Percentiles rank a stretch among this genome's conserved stretches.
Evolutionary conservation across 2,113 vertebrate genomes (phyloP).

Genomic region (Spea multiplicata): DNA sequence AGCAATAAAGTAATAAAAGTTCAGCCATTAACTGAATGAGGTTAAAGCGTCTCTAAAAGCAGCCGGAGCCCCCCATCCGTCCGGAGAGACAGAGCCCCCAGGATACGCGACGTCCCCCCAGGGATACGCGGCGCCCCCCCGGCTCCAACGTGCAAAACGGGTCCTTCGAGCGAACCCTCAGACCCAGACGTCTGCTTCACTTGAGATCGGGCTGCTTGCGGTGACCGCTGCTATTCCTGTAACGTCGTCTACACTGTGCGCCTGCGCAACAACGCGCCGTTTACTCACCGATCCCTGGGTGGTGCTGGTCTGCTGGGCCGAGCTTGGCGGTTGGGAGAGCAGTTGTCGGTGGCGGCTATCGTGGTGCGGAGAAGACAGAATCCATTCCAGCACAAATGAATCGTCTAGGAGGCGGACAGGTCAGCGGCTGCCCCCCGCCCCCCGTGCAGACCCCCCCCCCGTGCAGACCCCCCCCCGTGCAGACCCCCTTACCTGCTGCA

Average conservation of each 20-base stretch:
- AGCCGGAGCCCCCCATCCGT: no score
- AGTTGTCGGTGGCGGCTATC: slow-evolving; percentile 89
- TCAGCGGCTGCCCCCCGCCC: background rate
- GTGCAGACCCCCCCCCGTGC: background rate
- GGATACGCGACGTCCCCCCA: no score
- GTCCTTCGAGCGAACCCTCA: no score
- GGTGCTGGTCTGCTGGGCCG: slow-evolving; percentile 78
- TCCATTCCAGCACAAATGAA: background rate
- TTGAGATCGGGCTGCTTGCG: no score
- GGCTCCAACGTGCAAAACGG: no score
- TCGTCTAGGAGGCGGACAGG: background rate
- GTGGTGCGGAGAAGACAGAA: slow-evolving; percentile 66
- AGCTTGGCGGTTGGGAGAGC: slow-evolving; percentile 84
- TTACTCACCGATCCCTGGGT: slow-evolving; percentile 66
- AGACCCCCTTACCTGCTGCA: slow-evolving; percentile 84
- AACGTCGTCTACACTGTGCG: no score
- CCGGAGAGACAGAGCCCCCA: no score
- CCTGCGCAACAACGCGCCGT: no score
- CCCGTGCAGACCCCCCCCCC: background rate
- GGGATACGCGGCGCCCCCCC: no score
- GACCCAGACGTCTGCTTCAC: no score
- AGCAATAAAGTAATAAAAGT: background rate
- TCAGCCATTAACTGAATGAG: background rate
- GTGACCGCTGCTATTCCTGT: no score
- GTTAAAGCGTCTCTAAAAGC: no score